These are phyloP conservation scores for Eupithecia centaureata DNA, from an alignment of 2,888 invertebrate species.

Conservation along the genomic window DNA sequence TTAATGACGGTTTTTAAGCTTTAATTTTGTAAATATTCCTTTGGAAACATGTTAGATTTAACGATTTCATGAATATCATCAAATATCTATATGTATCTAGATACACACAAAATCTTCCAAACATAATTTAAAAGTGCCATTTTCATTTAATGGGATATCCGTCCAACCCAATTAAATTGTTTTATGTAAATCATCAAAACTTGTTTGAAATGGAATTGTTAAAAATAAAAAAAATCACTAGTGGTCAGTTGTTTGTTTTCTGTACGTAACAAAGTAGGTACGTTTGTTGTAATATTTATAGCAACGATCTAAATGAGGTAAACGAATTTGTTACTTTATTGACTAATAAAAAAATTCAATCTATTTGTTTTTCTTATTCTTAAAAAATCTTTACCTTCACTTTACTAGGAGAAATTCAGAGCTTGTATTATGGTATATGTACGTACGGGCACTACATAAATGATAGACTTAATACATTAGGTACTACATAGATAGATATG, in stretches of 20 bases:
- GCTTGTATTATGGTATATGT: too few species aligned
- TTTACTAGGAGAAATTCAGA: not conserved
- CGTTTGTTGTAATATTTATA: slow-evolving; percentile 79
- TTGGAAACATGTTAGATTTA: not conserved
- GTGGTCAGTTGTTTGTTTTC: slow-evolving; percentile 13
- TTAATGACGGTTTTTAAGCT: not conserved
- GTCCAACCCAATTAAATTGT: slow-evolving; percentile 11
- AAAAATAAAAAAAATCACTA: not conserved
- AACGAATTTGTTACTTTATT: slow-evolving; percentile 21
- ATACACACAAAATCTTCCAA: slow-evolving; percentile 14
- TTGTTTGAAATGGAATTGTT: slow-evolving; percentile 2
- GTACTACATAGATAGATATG: too few species aligned
- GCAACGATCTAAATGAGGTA: slow-evolving; percentile 48
- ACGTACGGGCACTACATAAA: too few species aligned
- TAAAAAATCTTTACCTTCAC: not conserved
- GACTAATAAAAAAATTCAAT: slow-evolving; percentile 27
- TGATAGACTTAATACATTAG: too few species aligned
- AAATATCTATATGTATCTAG: too few species aligned
- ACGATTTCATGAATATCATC: not conserved
- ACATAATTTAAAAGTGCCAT: slow-evolving; percentile 31
- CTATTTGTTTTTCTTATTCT: not conserved
- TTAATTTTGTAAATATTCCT: not conserved
- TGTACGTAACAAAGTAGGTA: too few species aligned
- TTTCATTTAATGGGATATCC: slow-evolving; percentile 29
- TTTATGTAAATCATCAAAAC: slow-evolving; percentile 10